phyloP scores from a whole-genome alignment of 1,140 invertebrate species.

The Cephus cinctus region DNA sequence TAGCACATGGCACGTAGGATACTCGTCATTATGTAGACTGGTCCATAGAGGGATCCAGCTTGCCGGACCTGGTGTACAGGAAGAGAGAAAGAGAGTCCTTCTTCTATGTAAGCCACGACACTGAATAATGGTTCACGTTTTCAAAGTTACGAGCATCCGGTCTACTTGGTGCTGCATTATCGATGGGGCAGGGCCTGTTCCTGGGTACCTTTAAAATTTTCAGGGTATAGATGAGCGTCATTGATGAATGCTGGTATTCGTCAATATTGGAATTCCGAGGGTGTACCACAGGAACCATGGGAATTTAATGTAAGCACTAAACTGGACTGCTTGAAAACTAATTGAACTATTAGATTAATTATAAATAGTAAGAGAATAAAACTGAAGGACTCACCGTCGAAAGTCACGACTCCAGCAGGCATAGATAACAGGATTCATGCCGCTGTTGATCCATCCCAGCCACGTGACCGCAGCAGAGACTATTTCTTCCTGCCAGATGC shows the following conservation, averaged over 20 bases:
- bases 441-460: conserved; percentile 98
- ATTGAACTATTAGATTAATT: neutral
- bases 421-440: conserved; percentile 97
- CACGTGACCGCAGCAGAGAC: conserved; percentile 94
- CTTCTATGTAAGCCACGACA: too few species aligned
- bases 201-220: neutral
- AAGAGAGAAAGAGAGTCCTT: too few species aligned
- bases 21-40: too few species aligned
- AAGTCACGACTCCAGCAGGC: conserved; percentile 96
- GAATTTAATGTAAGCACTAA: neutral
- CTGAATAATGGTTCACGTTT: too few species aligned
- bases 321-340: neutral
- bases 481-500: conserved; percentile 84
- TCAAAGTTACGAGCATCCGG: too few species aligned
- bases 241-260: neutral
- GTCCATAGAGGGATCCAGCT: too few species aligned
- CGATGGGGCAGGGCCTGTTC: too few species aligned
- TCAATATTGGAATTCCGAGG: conserved; percentile 4
- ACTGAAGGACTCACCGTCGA: conserved; percentile 74
- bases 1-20: too few species aligned
- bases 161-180: too few species aligned
- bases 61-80: too few species aligned
- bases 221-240: neutral
- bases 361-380: too few species aligned
- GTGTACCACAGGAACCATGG: neutral